A percentile compares a stretch with the other conserved stretches of the same genome.
Evolutionary conservation across 2,113 vertebrate genomes (phyloP).

Genomic region (Todiramphus chloris): DNA sequence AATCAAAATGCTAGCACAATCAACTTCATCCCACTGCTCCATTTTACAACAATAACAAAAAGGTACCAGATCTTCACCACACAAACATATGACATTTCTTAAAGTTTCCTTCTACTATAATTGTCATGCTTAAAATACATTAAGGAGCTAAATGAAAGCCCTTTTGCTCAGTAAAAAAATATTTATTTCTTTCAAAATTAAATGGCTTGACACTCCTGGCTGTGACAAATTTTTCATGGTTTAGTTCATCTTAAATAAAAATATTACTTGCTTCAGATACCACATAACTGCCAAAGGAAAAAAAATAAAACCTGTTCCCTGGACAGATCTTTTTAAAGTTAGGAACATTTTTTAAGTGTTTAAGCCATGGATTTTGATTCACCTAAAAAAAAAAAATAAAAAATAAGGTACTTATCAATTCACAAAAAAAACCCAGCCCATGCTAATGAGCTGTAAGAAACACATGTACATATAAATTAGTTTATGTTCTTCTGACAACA

Average conservation of each 20-base stretch:
- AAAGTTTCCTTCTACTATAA: not conserved
- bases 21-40: not conserved
- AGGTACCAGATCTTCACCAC: not conserved
- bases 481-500: slow-evolving; percentile 13
- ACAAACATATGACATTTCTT: not conserved
- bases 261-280: not conserved
- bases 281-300: not conserved
- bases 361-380: not conserved
- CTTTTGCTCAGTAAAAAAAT: not conserved
- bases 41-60: not conserved
- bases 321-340: not conserved
- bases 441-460: slow-evolving; percentile 3
- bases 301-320: not conserved
- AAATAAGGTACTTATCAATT: not conserved
- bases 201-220: not conserved
- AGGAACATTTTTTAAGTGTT: not conserved
- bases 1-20: not conserved
- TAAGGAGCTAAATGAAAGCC: not conserved
- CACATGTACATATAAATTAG: slow-evolving; percentile 29
- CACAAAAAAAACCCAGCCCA: not conserved
- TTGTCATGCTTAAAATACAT: not conserved
- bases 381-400: not conserved
- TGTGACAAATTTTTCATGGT: not conserved
- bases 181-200: not conserved
- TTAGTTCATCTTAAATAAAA: not conserved